Percentiles rank a stretch among this genome's conserved stretches.
These are phyloP conservation scores for Sebastolobus altivelis DNA, from an alignment of 2,797 vertebrate genomes.

Conservation along the genomic window DNA sequence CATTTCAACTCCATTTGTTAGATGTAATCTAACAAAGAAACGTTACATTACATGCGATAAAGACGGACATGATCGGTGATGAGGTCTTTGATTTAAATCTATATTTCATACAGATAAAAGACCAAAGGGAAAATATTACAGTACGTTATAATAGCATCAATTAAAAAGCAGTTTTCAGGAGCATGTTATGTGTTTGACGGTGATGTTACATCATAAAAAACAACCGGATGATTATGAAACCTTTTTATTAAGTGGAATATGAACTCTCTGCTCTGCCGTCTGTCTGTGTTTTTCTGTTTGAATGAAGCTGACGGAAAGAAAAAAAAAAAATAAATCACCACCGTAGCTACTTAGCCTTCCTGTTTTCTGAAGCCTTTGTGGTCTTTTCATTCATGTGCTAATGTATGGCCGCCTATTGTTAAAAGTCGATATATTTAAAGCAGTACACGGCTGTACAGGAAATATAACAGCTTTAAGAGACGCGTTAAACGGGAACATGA, in stretches of 20 bases:
- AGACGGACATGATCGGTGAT: background rate
- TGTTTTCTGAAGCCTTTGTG: conserved; percentile 24
- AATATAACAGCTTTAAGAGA: conserved; percentile 14
- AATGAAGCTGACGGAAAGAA: background rate
- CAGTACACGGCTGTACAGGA: background rate
- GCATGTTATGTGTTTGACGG: background rate
- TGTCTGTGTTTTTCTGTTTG: background rate
- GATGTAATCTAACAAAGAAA: background rate
- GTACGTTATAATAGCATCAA: background rate
- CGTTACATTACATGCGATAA: too few relatives aligned
- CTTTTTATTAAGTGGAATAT: background rate
- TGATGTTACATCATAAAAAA: background rate
- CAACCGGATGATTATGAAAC: background rate
- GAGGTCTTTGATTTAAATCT: background rate
- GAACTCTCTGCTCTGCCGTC: background rate
- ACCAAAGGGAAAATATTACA: background rate
- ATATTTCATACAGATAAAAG: background rate
- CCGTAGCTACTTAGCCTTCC: conserved; percentile 20
- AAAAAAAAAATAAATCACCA: background rate
- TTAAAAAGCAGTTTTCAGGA: background rate
- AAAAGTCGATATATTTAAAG: background rate
- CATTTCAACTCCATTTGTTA: background rate
- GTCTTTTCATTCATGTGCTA: conserved; percentile 60
- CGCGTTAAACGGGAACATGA: background rate
- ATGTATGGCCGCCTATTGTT: conserved; percentile 24